Evolutionary conservation across 2,888 invertebrate species (phyloP), one percentile per base, ranked within the genome.

Genomic region (Chesias legatella): DNA sequence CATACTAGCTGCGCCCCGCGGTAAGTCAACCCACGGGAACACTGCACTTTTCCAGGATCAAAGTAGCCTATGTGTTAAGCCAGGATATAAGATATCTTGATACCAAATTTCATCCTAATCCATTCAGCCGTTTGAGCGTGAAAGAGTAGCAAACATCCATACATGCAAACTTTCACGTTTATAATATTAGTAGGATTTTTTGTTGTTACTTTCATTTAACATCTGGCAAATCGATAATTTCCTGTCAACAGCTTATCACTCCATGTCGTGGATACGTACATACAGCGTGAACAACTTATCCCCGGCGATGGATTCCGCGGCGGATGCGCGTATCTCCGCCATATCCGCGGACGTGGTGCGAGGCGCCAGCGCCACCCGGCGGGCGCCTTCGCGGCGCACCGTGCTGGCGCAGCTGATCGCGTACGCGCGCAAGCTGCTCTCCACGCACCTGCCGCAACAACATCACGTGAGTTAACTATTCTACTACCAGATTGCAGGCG

Each of bases 401-500:
- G 86, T 95, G 50, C 89, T 94, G 17, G 91, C 93, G 56, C 91
- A 92, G 60, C 86, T 95, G 53, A 81, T 95, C 48, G 92, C 92
- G 71, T 88, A 95, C 58, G 91, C 91, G 51, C 82, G 89, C 51
- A 86, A 88, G 59, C 82, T 92, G 60, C 86, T 91, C 11, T 81
- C 89, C 52, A 84, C 90, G 53, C 90, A 91, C 28, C 70, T 88
- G 26, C 67, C 58, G 7, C 45, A 17, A 36, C 42, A 23, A 1
- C 21, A 24, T 9, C 33, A 51, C 9, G 44, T 33, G 21, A 44
- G 29, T 26, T 11, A 17, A 11, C 17, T n/a, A 21, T 8, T 5
- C n/a, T n/a, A n/a, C n/a, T n/a, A n/a, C n/a, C n/a, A n/a, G n/a
- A n/a, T n/a, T n/a, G n/a, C n/a, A n/a, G n/a, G n/a, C n/a, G n/a